phyloP scores from a whole-genome alignment of 2,888 invertebrate species.

The Acanthosepion esculentum region DNA sequence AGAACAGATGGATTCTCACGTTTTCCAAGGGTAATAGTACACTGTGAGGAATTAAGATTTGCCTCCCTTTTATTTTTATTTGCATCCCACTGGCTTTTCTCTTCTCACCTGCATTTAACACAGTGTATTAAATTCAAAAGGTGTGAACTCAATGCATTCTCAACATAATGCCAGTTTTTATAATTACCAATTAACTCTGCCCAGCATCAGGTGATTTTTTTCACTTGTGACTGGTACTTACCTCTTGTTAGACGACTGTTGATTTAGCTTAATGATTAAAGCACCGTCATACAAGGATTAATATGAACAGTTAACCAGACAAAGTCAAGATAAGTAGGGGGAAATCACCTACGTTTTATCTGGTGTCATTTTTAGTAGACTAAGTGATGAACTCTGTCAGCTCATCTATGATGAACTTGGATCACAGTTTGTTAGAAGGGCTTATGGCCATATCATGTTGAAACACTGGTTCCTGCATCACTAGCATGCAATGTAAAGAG shows the following conservation, averaged over 20 bases:
- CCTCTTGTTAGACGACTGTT: background rate
- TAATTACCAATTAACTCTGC: constrained; percentile 6
- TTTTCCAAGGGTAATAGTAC: too few relatives aligned
- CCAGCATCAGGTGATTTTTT: background rate
- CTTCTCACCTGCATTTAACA: background rate
- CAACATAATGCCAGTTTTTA: background rate
- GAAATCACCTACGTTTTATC: too few relatives aligned
- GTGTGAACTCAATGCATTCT: background rate
- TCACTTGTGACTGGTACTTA: background rate
- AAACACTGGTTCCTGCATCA: too few relatives aligned
- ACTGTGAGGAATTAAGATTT: background rate
- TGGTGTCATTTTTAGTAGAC: too few relatives aligned
- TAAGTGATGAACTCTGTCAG: too few relatives aligned
- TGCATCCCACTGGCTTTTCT: background rate
- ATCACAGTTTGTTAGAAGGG: too few relatives aligned
- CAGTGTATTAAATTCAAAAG: background rate
- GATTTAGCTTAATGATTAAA: background rate
- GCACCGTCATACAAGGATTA: background rate
- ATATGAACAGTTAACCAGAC: background rate
- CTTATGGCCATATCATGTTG: too few relatives aligned
- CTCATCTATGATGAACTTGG: too few relatives aligned
- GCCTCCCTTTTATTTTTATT: background rate
- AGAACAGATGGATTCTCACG: too few relatives aligned
- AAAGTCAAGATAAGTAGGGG: too few relatives aligned
- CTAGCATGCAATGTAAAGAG: too few relatives aligned